These are phyloP conservation scores for Lycodopsis pacificus DNA, from an alignment of 2,797 vertebrate genomes.

Conservation along the genomic window DNA sequence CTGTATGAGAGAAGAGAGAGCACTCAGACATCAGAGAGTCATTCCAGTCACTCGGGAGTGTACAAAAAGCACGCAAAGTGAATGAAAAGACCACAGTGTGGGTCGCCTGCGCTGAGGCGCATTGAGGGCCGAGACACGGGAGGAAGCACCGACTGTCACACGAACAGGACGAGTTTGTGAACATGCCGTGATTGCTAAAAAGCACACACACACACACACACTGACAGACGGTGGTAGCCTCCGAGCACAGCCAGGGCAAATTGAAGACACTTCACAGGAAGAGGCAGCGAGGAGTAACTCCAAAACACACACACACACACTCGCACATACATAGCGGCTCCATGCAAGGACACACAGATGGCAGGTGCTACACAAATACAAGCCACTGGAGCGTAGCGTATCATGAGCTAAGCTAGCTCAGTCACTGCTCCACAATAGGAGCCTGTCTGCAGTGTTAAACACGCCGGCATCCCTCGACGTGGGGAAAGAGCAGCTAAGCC, in stretches of 20 bases:
- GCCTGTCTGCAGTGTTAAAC: constrained; percentile 51
- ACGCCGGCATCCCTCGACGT: constrained; percentile 22
- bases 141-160: constrained; percentile 18
- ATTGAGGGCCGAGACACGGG: constrained; percentile 17
- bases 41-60: constrained; percentile 56
- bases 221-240: constrained; percentile 56
- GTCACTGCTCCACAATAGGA: constrained; percentile 48
- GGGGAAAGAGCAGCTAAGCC: constrained; percentile 30
- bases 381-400: constrained; percentile 71
- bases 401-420: constrained; percentile 64
- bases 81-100: constrained; percentile 66
- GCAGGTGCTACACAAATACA: constrained; percentile 75
- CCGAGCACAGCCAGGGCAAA: constrained; percentile 59
- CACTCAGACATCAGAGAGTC: constrained; percentile 52
- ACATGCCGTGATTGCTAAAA: background rate
- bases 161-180: constrained; percentile 9
- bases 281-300: constrained; percentile 42
- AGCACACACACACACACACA: constrained; percentile 6
- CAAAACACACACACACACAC: constrained; percentile 48
- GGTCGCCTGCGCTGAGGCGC: no score
- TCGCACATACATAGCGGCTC: constrained; percentile 28
- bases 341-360: constrained; percentile 78
- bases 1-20: constrained; percentile 48
- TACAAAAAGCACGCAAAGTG: constrained; percentile 41
- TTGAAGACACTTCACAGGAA: constrained; percentile 66